Percentiles rank a stretch among this genome's conserved stretches.
phyloP scores from a whole-genome alignment of 2,797 vertebrate genomes.

The Pseudomugil tenellus region DNA sequence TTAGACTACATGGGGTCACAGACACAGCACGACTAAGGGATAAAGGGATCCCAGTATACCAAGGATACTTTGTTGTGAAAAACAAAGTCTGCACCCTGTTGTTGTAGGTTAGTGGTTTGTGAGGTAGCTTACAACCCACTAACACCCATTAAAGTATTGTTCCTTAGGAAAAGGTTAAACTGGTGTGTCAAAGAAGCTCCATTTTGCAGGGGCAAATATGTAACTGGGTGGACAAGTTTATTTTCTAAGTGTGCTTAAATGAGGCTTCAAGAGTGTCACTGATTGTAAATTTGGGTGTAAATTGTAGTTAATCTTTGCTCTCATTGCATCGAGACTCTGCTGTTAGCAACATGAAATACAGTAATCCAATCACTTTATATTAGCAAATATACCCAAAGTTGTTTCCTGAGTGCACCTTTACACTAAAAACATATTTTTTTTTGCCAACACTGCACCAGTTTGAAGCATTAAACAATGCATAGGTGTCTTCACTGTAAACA shows the following conservation, averaged over 20 bases:
- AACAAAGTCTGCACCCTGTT: not conserved
- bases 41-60: not conserved
- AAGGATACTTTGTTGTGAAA: not conserved
- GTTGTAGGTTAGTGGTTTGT: not conserved
- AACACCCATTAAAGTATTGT: not conserved
- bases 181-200: not conserved
- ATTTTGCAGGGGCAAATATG: not conserved
- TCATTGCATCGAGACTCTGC: not conserved
- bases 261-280: not conserved
- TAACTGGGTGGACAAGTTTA: not conserved
- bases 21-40: too few species aligned
- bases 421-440: not conserved
- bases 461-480: not conserved
- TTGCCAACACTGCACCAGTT: constrained; percentile 2
- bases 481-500: constrained; percentile 1
- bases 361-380: not conserved
- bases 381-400: not conserved
- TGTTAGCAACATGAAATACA: not conserved
- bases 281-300: too few species aligned
- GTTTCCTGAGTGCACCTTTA: not conserved
- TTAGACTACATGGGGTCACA: not conserved
- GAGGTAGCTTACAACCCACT: not conserved
- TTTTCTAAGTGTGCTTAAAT: not conserved
- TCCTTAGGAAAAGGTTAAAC: not conserved
- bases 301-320: not conserved